Percentiles rank a stretch among this genome's conserved stretches.
phyloP scores from a whole-genome alignment of 2,888 invertebrate species.

The Leptarthrus brevirostris region DNA sequence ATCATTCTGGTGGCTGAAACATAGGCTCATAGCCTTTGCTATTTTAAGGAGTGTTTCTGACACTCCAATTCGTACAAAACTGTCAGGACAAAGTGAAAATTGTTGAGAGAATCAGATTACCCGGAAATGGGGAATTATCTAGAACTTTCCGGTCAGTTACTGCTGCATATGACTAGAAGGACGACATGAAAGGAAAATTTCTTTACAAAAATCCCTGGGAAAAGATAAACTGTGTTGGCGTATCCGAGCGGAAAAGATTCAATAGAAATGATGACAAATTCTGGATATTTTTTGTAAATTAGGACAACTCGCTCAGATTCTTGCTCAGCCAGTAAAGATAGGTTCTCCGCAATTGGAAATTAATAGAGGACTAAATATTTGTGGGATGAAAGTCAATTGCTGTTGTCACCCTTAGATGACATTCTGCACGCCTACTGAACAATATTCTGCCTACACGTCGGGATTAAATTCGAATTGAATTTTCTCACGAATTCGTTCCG shows the following conservation, averaged over 20 bases:
- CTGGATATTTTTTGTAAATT: no score
- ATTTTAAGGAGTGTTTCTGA: constrained; percentile 13
- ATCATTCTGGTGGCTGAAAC: background rate
- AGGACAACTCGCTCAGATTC: no score
- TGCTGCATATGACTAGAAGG: background rate
- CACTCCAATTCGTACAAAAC: constrained; percentile 15
- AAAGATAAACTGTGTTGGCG: no score
- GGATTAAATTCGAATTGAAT: constrained; percentile 42
- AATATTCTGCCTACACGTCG: background rate
- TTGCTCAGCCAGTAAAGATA: no score
- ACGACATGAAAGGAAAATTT: constrained; percentile 15
- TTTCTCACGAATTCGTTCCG: constrained; percentile 45
- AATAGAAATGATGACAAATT: no score
- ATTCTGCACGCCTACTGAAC: background rate
- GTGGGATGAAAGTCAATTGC: background rate
- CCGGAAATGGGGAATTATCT: constrained; percentile 39
- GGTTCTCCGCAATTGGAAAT: background rate
- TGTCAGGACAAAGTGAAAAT: constrained; percentile 34
- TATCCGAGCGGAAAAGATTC: no score
- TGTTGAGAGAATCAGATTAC: constrained; percentile 14
- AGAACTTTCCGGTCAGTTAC: constrained; percentile 33
- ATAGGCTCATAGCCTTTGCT: background rate
- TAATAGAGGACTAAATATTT: constrained; percentile 7
- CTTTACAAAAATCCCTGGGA: constrained; percentile 4
- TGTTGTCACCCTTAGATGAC: background rate